phyloP scores from a whole-genome alignment of 2,113 vertebrate species.

The Synchiropus splendidus region DNA sequence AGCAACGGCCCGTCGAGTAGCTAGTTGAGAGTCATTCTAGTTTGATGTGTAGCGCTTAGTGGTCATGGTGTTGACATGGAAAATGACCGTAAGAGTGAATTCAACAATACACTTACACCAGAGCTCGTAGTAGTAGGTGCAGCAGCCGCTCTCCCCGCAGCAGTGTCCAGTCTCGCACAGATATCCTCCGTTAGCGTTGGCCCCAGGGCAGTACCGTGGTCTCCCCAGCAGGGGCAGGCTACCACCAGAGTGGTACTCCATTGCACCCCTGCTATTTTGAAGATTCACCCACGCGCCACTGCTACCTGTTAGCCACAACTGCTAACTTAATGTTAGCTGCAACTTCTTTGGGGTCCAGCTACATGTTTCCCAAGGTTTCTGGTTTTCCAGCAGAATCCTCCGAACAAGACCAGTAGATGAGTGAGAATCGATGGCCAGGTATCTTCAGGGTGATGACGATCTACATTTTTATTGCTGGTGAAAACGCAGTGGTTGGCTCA shows the following conservation, averaged over 20 bases:
- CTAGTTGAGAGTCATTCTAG: too few species aligned
- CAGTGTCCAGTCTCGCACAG: conserved; percentile 93
- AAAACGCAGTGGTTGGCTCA: background rate
- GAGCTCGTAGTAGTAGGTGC: conserved; percentile 94
- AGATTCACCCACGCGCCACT: conserved; percentile 30
- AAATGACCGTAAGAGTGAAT: too few species aligned
- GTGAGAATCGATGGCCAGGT: background rate
- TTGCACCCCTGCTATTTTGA: conserved; percentile 50
- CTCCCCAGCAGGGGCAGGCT: conserved; percentile 71
- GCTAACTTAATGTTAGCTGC: conserved; percentile 30
- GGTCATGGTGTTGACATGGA: too few species aligned
- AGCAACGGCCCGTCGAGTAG: too few species aligned
- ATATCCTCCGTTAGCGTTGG: conserved; percentile 77
- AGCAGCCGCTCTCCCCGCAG: conserved; percentile 91
- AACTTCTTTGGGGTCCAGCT: background rate
- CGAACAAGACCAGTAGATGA: too few species aligned
- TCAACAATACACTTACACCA: conserved; percentile 91
- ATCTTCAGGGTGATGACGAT: conserved; percentile 5
- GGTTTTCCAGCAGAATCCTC: background rate
- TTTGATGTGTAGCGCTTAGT: too few species aligned
- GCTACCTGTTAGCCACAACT: conserved; percentile 9
- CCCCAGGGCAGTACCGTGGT: conserved; percentile 79
- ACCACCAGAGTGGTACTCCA: conserved; percentile 72
- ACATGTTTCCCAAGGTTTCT: conserved; percentile 20
- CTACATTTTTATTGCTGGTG: background rate